phyloP scores from a whole-genome alignment of 2,888 invertebrate genomes.

The Cosmia pyralina region DNA sequence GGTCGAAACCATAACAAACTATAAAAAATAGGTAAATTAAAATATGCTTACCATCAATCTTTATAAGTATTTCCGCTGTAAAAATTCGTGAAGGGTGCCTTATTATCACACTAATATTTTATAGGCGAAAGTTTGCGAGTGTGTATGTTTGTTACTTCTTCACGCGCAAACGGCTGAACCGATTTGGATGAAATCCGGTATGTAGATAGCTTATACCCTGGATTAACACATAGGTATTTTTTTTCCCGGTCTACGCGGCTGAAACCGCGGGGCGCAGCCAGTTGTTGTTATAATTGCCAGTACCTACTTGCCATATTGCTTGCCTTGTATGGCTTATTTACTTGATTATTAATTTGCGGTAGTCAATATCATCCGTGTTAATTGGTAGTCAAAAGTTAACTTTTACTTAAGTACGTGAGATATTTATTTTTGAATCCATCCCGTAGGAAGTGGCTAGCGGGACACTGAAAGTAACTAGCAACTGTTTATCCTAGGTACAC shows the following conservation, averaged over 20 bases:
- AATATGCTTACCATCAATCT: not conserved
- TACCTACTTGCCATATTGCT: not conserved
- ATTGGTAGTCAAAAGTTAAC: not conserved
- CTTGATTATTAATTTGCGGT: not conserved
- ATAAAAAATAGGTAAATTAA: too few species aligned
- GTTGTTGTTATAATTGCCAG: not conserved
- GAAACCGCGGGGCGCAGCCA: too few species aligned
- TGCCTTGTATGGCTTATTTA: not conserved
- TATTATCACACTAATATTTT: too few species aligned
- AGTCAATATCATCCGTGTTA: not conserved
- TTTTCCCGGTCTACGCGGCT: too few species aligned
- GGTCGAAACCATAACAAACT: not conserved
- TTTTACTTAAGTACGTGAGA: not conserved
- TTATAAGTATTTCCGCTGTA: constrained; percentile 3
- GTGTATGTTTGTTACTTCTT: too few species aligned
- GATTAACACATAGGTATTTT: too few species aligned
- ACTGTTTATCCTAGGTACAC: too few species aligned
- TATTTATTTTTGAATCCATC: not conserved
- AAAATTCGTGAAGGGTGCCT: constrained; percentile 10
- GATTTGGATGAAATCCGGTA: too few species aligned
- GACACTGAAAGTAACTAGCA: not conserved
- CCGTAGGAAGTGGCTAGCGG: not conserved
- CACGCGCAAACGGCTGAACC: too few species aligned
- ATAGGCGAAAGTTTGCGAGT: too few species aligned
- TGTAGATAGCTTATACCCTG: too few species aligned